A percentile compares a stretch with the other conserved stretches of the same genome.
Evolutionary conservation across 2,797 vertebrate species (phyloP).

Genomic region (Mustela erminea): DNA sequence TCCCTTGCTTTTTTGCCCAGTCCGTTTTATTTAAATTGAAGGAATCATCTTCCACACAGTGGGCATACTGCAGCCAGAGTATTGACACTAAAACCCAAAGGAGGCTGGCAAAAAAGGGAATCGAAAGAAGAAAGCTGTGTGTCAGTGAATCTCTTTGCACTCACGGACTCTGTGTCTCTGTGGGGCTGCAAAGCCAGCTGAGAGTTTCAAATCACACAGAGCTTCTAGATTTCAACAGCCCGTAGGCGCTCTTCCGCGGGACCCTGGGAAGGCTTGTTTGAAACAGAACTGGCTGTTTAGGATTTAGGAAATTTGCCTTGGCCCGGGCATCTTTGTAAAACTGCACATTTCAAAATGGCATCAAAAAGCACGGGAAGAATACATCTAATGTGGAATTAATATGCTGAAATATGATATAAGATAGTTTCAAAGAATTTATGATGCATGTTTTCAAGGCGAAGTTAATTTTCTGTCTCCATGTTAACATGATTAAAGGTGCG

Average conservation of each 20-base stretch:
- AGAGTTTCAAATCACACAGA: neutral
- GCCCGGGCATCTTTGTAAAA: neutral
- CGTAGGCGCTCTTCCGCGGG: neutral
- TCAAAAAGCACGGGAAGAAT: neutral
- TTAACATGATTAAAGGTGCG: slow-evolving; percentile 14
- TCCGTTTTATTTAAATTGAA: slow-evolving; percentile 41
- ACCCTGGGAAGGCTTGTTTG: neutral
- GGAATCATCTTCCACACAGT: neutral
- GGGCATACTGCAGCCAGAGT: neutral
- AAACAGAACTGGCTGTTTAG: neutral
- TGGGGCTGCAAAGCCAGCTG: slow-evolving; percentile 5
- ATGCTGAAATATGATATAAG: neutral
- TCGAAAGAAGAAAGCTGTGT: neutral
- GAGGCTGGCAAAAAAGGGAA: neutral
- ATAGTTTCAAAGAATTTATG: neutral
- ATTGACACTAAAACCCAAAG: neutral
- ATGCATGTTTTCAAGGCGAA: slow-evolving; percentile 40
- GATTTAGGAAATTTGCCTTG: slow-evolving; percentile 7
- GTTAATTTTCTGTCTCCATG: slow-evolving; percentile 29
- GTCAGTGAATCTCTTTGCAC: neutral
- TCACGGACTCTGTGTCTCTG: neutral
- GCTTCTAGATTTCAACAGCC: neutral
- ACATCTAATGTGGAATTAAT: neutral
- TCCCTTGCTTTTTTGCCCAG: neutral
- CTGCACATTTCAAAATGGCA: neutral